Percentiles rank a stretch among this genome's conserved stretches.
phyloP scores from a whole-genome alignment of 2,888 invertebrate genomes.

The Lithophane semibrunnea region DNA sequence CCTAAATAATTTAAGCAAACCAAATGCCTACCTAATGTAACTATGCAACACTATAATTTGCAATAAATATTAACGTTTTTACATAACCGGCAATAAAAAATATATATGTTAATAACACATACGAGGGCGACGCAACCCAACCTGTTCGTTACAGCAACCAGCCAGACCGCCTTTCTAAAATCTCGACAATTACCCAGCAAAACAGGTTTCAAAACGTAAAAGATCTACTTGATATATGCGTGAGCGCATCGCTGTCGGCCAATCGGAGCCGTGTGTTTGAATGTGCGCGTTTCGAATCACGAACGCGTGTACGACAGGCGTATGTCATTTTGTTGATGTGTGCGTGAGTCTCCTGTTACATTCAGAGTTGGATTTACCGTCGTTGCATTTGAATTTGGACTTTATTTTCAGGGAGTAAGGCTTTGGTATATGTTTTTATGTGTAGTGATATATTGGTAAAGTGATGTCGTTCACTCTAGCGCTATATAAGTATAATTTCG shows the following conservation, averaged over 20 bases:
- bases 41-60: slow-evolving; percentile 57
- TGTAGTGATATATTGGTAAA: slow-evolving; percentile 57
- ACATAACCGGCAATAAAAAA: slow-evolving; percentile 71
- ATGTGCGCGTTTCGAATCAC: slow-evolving; percentile 70
- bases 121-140: slow-evolving; percentile 68
- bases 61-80: slow-evolving; percentile 69
- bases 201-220: slow-evolving; percentile 85
- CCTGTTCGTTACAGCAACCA: slow-evolving; percentile 78
- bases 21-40: slow-evolving; percentile 45
- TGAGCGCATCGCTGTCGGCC: slow-evolving; percentile 75
- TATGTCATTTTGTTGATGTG: slow-evolving; percentile 62
- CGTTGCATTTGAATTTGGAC: slow-evolving; percentile 65
- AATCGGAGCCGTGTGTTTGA: slow-evolving; percentile 66
- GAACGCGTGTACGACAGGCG: slow-evolving; percentile 56
- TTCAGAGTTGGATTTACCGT: slow-evolving; percentile 31
- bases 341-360: slow-evolving; percentile 61
- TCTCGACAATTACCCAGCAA: slow-evolving; percentile 84
- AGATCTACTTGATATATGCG: slow-evolving; percentile 75
- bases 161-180: slow-evolving; percentile 87
- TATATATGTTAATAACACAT: slow-evolving; percentile 68
- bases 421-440: not conserved
- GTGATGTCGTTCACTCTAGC: slow-evolving; percentile 77
- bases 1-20: slow-evolving; percentile 29
- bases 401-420: slow-evolving; percentile 60
- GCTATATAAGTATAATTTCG: slow-evolving; percentile 74